Evolutionary conservation across 2,113 vertebrate genomes (phyloP).

Genomic region (Numida meleagris): DNA sequence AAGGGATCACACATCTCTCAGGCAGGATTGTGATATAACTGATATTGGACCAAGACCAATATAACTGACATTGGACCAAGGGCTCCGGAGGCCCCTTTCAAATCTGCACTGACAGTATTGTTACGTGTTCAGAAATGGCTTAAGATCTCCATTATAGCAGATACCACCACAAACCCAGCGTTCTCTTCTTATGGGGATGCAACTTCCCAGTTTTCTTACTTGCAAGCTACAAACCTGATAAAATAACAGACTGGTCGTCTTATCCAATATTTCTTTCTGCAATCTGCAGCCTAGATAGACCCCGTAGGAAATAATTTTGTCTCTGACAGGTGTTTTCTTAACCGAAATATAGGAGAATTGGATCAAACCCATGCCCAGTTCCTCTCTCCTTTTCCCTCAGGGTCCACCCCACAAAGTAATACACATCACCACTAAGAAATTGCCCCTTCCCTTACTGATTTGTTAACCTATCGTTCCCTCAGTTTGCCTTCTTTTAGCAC

Average conservation of each 20-base stretch:
- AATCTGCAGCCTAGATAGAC: not conserved
- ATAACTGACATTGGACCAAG: not conserved
- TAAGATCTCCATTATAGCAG: not conserved
- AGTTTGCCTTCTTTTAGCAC: not conserved
- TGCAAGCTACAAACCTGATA: not conserved
- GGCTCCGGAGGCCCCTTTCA: not conserved
- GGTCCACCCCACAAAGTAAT: not conserved
- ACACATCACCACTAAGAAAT: not conserved
- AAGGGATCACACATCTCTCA: not conserved
- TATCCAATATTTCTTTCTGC: not conserved
- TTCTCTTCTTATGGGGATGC: not conserved
- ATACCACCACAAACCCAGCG: rapidly evolving
- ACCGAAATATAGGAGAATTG: not conserved
- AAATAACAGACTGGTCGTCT: not conserved
- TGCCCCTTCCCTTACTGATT: not conserved
- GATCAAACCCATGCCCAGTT: not conserved
- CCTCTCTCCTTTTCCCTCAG: not conserved
- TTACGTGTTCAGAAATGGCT: not conserved
- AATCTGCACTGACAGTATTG: not conserved
- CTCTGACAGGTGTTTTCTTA: not conserved
- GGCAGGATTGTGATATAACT: not conserved
- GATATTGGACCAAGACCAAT: no score
- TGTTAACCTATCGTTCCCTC: not conserved
- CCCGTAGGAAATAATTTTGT: not conserved
- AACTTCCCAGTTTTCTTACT: not conserved